Percentiles rank a stretch among this genome's conserved stretches.
Evolutionary conservation across 2,113 vertebrate species (phyloP).

Genomic region (Ictalurus punctatus): DNA sequence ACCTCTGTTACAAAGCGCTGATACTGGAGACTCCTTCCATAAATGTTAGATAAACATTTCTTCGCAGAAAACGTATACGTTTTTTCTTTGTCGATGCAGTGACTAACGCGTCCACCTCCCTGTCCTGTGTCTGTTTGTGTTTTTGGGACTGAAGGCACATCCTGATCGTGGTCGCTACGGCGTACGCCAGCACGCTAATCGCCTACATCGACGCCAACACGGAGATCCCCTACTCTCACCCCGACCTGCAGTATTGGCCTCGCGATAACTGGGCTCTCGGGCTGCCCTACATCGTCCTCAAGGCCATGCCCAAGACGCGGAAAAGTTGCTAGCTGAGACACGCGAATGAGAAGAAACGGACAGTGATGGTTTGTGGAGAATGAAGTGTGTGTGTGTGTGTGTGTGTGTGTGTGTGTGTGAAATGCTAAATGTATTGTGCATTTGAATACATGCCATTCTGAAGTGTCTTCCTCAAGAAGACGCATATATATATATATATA

Average conservation of each 20-base stretch:
- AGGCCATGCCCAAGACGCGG: slow-evolving; percentile 54
- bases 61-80: not conserved
- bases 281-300: slow-evolving; percentile 81
- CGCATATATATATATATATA: no score
- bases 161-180: slow-evolving; percentile 83
- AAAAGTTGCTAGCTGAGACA: slow-evolving; percentile 72
- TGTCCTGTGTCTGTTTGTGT: not conserved
- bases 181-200: slow-evolving; percentile 78
- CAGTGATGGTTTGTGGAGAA: not conserved
- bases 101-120: not conserved
- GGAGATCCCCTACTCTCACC: slow-evolving; percentile 80
- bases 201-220: slow-evolving; percentile 78
- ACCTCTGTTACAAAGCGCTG: not conserved
- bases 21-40: not conserved
- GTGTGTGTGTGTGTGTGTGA: not conserved
- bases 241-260: slow-evolving; percentile 87
- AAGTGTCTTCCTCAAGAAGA: not conserved
- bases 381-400: not conserved
- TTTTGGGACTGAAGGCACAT: slow-evolving; percentile 80
- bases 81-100: not conserved
- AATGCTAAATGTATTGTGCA: not conserved
- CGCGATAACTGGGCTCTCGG: slow-evolving; percentile 75
- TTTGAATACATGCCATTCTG: not conserved
- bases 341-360: not conserved
- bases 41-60: not conserved